phyloP scores from a whole-genome alignment of 2,888 invertebrate species.

The Cremastinae sp. region DNA sequence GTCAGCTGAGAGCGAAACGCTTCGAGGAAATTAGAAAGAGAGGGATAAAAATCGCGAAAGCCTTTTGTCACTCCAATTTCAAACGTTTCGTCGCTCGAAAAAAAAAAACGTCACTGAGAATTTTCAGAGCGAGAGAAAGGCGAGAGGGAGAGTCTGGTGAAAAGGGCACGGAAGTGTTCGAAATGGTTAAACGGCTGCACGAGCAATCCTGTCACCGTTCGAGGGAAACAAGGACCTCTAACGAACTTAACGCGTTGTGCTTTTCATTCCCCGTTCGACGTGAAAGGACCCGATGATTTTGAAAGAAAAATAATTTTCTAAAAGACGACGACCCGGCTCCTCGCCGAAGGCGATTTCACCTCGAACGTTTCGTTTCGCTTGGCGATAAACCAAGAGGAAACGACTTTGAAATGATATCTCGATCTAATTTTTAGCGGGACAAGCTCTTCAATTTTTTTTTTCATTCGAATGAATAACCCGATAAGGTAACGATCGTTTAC shows the following conservation, averaged over 20 bases:
- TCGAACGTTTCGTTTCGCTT: neutral
- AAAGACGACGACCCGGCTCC: slow-evolving; percentile 64
- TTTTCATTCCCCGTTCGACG: slow-evolving; percentile 63
- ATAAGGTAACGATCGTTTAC: neutral
- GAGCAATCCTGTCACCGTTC: slow-evolving; percentile 15
- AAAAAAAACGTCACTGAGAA: slow-evolving; percentile 14
- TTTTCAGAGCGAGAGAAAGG: slow-evolving; percentile 22
- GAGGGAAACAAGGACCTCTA: slow-evolving; percentile 77
- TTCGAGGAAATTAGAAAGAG: neutral
- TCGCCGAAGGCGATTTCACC: neutral
- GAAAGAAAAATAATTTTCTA: slow-evolving; percentile 79
- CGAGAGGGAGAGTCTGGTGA: slow-evolving; percentile 28
- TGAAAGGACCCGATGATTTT: slow-evolving; percentile 75
- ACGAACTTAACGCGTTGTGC: slow-evolving; percentile 74
- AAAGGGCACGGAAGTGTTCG: slow-evolving; percentile 23
- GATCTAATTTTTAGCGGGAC: neutral
- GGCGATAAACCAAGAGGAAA: neutral
- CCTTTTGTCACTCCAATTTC: neutral
- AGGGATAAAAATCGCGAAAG: slow-evolving; percentile 6
- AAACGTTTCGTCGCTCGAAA: slow-evolving; percentile 24
- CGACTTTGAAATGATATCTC: neutral
- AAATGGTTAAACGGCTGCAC: slow-evolving; percentile 53
- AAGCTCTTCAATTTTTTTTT: neutral
- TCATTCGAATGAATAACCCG: neutral
- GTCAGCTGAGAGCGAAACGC: neutral